phyloP scores from a whole-genome alignment of 2,888 invertebrate genomes.

The Actias luna region DNA sequence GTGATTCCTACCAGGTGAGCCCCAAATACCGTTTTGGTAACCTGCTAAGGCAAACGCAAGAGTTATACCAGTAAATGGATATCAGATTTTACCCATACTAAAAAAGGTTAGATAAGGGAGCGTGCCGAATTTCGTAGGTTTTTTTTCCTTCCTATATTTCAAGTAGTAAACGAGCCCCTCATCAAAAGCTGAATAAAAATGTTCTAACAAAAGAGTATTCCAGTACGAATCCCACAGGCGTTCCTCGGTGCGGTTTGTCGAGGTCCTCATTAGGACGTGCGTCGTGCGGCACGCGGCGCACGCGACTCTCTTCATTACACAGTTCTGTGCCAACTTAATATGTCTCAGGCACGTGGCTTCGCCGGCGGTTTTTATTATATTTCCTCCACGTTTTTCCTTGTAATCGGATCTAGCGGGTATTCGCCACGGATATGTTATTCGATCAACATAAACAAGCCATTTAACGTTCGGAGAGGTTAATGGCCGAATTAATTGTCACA shows the following conservation, averaged over 20 bases:
- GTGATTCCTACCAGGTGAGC: too few relatives aligned
- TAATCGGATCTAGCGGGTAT: slow-evolving; percentile 70
- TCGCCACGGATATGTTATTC: slow-evolving; percentile 66
- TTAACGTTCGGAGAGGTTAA: slow-evolving; percentile 60
- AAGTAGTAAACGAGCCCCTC: background rate
- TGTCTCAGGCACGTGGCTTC: slow-evolving; percentile 74
- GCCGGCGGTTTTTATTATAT: slow-evolving; percentile 59
- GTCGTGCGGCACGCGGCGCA: slow-evolving; percentile 48
- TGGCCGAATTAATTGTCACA: slow-evolving; percentile 43
- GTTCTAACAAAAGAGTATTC: slow-evolving; percentile 10
- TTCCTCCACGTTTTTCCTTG: slow-evolving; percentile 39
- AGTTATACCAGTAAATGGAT: too few relatives aligned
- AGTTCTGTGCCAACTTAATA: slow-evolving; percentile 67
- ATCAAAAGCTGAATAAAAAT: slow-evolving; percentile 11
- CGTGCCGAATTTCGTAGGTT: too few relatives aligned
- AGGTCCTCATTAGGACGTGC: slow-evolving; percentile 36
- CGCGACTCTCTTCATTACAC: slow-evolving; percentile 69
- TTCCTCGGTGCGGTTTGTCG: slow-evolving; percentile 34
- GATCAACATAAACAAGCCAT: slow-evolving; percentile 70
- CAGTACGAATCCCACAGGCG: slow-evolving; percentile 16
- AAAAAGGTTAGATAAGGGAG: too few relatives aligned
- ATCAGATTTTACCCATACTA: too few relatives aligned
- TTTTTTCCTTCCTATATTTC: background rate
- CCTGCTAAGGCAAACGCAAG: too few relatives aligned
- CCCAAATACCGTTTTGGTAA: too few relatives aligned